These are phyloP conservation scores for Enteromius afrohamiltoni DNA, from an alignment of 2,797 vertebrate species.

Conservation along the genomic window DNA sequence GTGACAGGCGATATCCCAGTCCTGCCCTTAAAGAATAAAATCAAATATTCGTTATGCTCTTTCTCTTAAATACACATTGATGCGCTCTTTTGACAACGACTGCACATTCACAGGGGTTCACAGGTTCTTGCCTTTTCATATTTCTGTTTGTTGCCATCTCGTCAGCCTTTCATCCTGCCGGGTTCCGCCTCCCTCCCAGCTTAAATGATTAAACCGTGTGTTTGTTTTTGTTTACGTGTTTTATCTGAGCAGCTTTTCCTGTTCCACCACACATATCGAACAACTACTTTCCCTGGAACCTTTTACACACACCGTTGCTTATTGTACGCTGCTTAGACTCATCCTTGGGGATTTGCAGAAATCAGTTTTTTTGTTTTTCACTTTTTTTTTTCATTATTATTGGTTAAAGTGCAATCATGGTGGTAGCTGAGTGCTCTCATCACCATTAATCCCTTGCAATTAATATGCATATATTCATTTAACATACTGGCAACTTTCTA, in stretches of 20 bases:
- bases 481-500: conserved; percentile 74
- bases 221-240: conserved; percentile 54
- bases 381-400: conserved; percentile 3
- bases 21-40: conserved; percentile 13
- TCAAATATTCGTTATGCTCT: conserved; percentile 50
- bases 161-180: conserved; percentile 70
- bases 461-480: conserved; percentile 68
- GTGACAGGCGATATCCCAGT: conserved; percentile 4
- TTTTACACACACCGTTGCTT: not conserved
- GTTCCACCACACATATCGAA: conserved; percentile 47
- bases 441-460: conserved; percentile 74
- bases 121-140: conserved; percentile 54
- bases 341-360: conserved; percentile 62
- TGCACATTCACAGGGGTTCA: conserved; percentile 62
- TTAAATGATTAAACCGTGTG: conserved; percentile 71
- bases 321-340: conserved; percentile 50
- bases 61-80: conserved; percentile 50
- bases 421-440: conserved; percentile 65
- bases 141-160: conserved; percentile 55
- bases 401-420: conserved; percentile 66
- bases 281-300: conserved; percentile 3
- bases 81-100: conserved; percentile 38
- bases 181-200: conserved; percentile 71
- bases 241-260: conserved; percentile 69
- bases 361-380: conserved; percentile 48